Percentiles rank a stretch among this genome's conserved stretches.
These are phyloP conservation scores for Hyalella azteca DNA, from an alignment of 2,888 invertebrate genomes.

Conservation along the genomic window DNA sequence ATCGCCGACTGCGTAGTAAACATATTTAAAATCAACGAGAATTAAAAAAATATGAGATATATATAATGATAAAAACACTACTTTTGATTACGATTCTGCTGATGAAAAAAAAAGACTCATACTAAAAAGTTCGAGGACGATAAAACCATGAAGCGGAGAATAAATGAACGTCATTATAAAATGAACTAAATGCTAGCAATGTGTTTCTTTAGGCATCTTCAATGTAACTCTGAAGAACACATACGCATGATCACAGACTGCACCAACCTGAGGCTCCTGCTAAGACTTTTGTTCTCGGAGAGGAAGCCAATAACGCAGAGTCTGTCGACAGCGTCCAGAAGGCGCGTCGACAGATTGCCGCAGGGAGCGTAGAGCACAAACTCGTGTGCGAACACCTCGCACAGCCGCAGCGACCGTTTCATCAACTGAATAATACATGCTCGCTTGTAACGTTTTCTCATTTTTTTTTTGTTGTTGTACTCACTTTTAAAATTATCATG, in stretches of 20 bases:
- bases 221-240: no score
- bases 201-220: no score
- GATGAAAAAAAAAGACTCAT: no score
- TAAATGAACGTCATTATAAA: no score
- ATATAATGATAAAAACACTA: no score
- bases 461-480: background rate
- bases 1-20: background rate
- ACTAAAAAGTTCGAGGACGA: no score
- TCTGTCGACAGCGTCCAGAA: constrained; percentile 49
- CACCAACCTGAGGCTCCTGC: constrained; percentile 14
- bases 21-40: no score
- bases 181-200: no score
- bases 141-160: no score
- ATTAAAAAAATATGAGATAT: no score
- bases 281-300: constrained; percentile 37
- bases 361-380: constrained; percentile 54
- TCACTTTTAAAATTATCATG: background rate
- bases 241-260: no score
- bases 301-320: constrained; percentile 53
- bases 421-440: constrained; percentile 42
- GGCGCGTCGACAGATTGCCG: constrained; percentile 40
- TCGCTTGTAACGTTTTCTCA: background rate
- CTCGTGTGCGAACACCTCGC: constrained; percentile 54
- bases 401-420: constrained; percentile 43
- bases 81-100: no score